These are phyloP conservation scores for Acrobasis consociella DNA, from an alignment of 2,888 invertebrate genomes.

Conservation along the genomic window DNA sequence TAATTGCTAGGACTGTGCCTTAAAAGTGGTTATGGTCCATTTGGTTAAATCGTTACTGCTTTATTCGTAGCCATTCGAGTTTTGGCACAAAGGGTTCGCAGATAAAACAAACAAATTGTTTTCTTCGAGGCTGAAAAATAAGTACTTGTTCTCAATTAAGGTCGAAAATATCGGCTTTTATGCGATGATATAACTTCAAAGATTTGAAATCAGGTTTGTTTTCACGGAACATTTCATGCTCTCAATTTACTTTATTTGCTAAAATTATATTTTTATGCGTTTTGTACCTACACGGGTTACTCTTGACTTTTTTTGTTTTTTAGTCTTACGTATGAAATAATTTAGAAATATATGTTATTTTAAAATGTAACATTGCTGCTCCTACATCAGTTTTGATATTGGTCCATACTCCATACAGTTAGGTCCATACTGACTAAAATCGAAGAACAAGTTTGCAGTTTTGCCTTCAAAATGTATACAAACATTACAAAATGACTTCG, in stretches of 20 bases:
- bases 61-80: slow-evolving; percentile 57
- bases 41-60: slow-evolving; percentile 64
- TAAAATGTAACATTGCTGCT: too few species aligned
- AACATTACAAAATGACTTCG: too few species aligned
- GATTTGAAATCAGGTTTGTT: slow-evolving; percentile 7
- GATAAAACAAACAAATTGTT: slow-evolving; percentile 70
- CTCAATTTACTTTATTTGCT: background rate
- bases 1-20: slow-evolving; percentile 52
- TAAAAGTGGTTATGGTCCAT: slow-evolving; percentile 59
- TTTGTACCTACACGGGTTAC: too few species aligned
- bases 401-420: too few species aligned
- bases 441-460: too few species aligned
- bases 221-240: background rate
- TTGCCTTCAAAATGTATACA: too few species aligned
- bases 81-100: slow-evolving; percentile 61
- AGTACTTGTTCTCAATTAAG: slow-evolving; percentile 49
- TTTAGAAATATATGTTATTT: too few species aligned
- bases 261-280: too few species aligned
- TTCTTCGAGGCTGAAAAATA: slow-evolving; percentile 47
- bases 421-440: too few species aligned
- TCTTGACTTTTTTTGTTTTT: too few species aligned
- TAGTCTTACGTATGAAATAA: too few species aligned
- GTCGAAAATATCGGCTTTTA: slow-evolving; percentile 45
- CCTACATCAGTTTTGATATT: too few species aligned
- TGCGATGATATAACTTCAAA: slow-evolving; percentile 40